Percentiles rank a stretch among this genome's conserved stretches.
Evolutionary conservation across 2,113 vertebrate genomes (phyloP).

Genomic region (Lepus europaeus): DNA sequence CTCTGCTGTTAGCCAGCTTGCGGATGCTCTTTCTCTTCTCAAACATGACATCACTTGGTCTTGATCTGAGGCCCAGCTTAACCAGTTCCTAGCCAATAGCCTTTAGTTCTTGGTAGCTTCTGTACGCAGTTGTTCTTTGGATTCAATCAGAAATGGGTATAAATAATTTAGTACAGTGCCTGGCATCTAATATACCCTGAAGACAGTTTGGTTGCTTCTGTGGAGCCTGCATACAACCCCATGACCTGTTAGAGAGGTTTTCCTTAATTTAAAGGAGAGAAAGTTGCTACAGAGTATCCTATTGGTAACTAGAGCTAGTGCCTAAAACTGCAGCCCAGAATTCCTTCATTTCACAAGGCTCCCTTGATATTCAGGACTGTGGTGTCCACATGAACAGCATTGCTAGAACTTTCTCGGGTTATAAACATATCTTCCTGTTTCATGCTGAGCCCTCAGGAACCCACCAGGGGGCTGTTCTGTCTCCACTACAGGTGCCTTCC

Average conservation of each 20-base stretch:
- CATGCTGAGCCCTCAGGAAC: neutral
- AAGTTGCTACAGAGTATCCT: neutral
- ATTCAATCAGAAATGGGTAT: neutral
- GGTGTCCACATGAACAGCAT: neutral
- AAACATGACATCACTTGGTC: neutral
- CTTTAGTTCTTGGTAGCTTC: neutral
- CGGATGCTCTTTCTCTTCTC: neutral
- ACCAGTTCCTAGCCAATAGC: neutral
- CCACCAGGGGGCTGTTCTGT: neutral
- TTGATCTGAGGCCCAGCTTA: neutral
- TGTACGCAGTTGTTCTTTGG: neutral
- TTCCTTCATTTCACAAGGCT: neutral
- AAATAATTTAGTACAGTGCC: neutral
- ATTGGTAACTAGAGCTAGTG: neutral
- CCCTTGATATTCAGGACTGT: neutral
- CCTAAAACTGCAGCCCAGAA: neutral
- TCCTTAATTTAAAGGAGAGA: neutral
- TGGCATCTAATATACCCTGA: neutral
- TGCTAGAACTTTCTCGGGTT: neutral
- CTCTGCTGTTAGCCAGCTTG: neutral
- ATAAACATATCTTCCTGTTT: neutral
- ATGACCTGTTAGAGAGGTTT: neutral
- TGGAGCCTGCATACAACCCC: neutral
- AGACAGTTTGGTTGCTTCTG: neutral
- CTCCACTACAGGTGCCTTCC: neutral